These are phyloP conservation scores for Andrena hattorfiana DNA, from an alignment of 2,888 invertebrate species.

Conservation along the genomic window DNA sequence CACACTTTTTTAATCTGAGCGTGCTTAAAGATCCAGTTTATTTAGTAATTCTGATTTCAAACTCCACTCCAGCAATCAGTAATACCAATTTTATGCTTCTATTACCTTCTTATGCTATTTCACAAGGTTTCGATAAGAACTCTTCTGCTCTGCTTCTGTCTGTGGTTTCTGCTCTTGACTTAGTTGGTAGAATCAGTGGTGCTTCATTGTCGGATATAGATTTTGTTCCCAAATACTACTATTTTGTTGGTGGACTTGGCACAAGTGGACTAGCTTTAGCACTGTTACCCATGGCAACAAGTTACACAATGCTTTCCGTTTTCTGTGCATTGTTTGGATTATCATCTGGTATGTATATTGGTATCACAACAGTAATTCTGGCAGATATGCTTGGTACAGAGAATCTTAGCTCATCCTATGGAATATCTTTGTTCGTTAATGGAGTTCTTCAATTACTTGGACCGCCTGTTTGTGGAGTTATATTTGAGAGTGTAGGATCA, in stretches of 20 bases:
- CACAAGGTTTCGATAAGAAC: slow-evolving; percentile 90
- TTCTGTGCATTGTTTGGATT: slow-evolving; percentile 93
- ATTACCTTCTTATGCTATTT: slow-evolving; percentile 91
- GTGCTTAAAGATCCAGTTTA: slow-evolving; percentile 92
- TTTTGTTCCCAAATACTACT: slow-evolving; percentile 92
- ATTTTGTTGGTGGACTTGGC: slow-evolving; percentile 92
- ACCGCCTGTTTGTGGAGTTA: slow-evolving; percentile 92
- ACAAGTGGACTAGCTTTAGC: slow-evolving; percentile 92
- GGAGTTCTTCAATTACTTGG: slow-evolving; percentile 93
- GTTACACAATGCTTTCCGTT: slow-evolving; percentile 88
- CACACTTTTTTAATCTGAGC: slow-evolving; percentile 90
- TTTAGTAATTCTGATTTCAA: slow-evolving; percentile 92
- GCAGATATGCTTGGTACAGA: slow-evolving; percentile 94
- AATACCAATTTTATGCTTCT: slow-evolving; percentile 95
- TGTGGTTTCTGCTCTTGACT: slow-evolving; percentile 93
- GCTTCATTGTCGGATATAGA: slow-evolving; percentile 93
- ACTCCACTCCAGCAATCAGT: slow-evolving; percentile 94
- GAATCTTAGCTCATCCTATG: slow-evolving; percentile 93
- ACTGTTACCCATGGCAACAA: slow-evolving; percentile 89
- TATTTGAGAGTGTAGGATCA: slow-evolving; percentile 88
- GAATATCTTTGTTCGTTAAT: slow-evolving; percentile 94
- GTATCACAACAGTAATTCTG: slow-evolving; percentile 95
- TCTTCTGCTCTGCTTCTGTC: slow-evolving; percentile 91
- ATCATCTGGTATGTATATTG: slow-evolving; percentile 94
- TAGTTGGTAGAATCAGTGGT: slow-evolving; percentile 93